Base-by-base conservation (phyloP, 2,888 invertebrate genomes). In the Phlogophora meticulosa region DNA sequence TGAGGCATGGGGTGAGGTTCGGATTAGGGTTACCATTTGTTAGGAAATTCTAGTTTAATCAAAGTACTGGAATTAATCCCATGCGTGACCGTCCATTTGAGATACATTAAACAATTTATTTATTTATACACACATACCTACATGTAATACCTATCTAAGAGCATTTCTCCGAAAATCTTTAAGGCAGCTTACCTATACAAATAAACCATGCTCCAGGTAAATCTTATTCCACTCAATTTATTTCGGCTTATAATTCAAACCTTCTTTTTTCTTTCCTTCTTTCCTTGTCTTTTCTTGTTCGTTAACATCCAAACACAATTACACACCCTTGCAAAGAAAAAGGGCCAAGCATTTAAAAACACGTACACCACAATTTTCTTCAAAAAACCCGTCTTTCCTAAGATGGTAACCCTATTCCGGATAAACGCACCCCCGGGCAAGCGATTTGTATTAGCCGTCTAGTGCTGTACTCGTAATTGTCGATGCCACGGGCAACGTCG, bases 401-500 rank as follows among this genome's bases (percentile, higher is more conserved):
- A 80, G 77, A 61, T 73, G 82, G 82, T 79, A 75, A 79, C 83
- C 82, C 85, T 85, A 81, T 76, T 78, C 88, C 88, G 90, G 92
- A 92, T 93, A 94, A 94, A 92, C 91, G 92, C 89, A 91, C 90
- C 94, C 88, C 87, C 87, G 87, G 91, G 95, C 92, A 89, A 91
- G 88, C 94, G 94, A 94, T 95, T 94, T 95, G 94, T 95, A 94
- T 94, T 94, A 94, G 93, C 93, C 91, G 93, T 92, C 93, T 94
- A 91, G 93, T 91, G 90, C 91, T 92, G 91, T 91, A 90, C 91
- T 88, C 91, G 94, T 95, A 94, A 95, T 95, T 94, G 94, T 93
- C 91, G 92, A 91, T 88, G 92, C 94, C 88, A 83, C 86, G 82
- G 91, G 95, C 94, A 89, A 87, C 90, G 87, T 88, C 89, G 87